These are phyloP conservation scores for Ectemnius lituratus DNA, from an alignment of 2,888 invertebrate species.

Conservation along the genomic window DNA sequence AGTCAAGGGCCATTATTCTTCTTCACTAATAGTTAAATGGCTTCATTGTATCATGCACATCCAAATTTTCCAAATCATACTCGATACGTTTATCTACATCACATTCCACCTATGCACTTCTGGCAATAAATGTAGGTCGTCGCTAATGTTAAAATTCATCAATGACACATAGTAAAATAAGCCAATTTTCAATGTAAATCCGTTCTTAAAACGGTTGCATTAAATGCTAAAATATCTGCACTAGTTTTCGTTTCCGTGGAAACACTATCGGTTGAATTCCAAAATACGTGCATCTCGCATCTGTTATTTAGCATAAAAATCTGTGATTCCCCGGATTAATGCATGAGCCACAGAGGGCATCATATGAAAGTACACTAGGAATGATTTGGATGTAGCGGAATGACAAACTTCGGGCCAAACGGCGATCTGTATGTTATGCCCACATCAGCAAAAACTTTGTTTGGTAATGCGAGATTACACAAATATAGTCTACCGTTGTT, in stretches of 20 bases:
- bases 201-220: slow-evolving; percentile 1
- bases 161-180: slow-evolving; percentile 13
- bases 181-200: slow-evolving; percentile 19
- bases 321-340: slow-evolving; percentile 10
- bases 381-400: slow-evolving; percentile 82
- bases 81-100: too few species aligned
- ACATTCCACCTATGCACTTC: slow-evolving; percentile 1
- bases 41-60: too few species aligned
- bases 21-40: too few species aligned
- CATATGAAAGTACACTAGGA: slow-evolving; percentile 69
- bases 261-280: too few species aligned
- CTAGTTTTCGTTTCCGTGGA: not conserved
- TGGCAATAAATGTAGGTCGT: slow-evolving; percentile 12
- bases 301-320: not conserved
- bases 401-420: slow-evolving; percentile 90
- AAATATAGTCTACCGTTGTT: slow-evolving; percentile 88
- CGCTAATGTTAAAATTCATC: slow-evolving; percentile 23
- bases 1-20: too few species aligned
- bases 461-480: slow-evolving; percentile 91
- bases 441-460: slow-evolving; percentile 86
- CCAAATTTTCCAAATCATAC: too few species aligned
- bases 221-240: slow-evolving; percentile 29
- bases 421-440: slow-evolving; percentile 91
- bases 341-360: slow-evolving; percentile 6
- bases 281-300: too few species aligned